A percentile compares a stretch with the other conserved stretches of the same genome.
Conservation (phyloP, 2,797 vertebrate species). For the Coregonus ussuriensis region DNA sequence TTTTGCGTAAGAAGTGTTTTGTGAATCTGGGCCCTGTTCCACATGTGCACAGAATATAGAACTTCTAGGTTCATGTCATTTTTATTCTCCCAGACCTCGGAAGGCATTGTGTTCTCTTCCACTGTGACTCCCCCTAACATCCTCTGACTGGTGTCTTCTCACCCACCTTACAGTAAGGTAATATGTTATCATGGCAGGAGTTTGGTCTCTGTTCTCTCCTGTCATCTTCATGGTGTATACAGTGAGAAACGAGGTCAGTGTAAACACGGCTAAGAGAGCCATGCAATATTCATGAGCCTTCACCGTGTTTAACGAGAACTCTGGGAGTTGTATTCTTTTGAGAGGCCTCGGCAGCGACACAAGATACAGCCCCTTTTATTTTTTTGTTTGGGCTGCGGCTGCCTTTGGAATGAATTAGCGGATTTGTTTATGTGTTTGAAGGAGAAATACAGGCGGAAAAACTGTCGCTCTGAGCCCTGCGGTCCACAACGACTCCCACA, state of each 20-base stretch:
- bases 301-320: constrained; percentile 68
- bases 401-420: constrained; percentile 62
- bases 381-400: constrained; percentile 46
- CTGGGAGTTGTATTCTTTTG: constrained; percentile 65
- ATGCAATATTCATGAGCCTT: constrained; percentile 75
- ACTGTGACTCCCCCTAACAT: constrained; percentile 28
- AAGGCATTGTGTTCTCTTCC: constrained; percentile 29
- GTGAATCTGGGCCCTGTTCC: too few species aligned
- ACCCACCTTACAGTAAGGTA: constrained; percentile 52
- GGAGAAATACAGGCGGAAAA: constrained; percentile 42
- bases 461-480: constrained; percentile 38
- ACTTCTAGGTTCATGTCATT: constrained; percentile 17
- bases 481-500: constrained; percentile 57
- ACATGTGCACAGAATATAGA: too few species aligned
- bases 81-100: not conserved
- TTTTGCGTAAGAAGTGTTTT: too few species aligned
- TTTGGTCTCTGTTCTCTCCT: constrained; percentile 40
- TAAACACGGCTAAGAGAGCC: constrained; percentile 69
- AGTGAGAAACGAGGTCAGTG: constrained; percentile 68
- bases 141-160: constrained; percentile 28
- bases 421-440: constrained; percentile 50
- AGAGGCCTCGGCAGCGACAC: constrained; percentile 33
- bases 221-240: constrained; percentile 49
- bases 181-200: constrained; percentile 34
- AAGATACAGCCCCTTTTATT: constrained; percentile 32